Evolutionary conservation across 1,140 invertebrate species (phyloP).

Genomic region (Dinothrombium tinctorium): DNA sequence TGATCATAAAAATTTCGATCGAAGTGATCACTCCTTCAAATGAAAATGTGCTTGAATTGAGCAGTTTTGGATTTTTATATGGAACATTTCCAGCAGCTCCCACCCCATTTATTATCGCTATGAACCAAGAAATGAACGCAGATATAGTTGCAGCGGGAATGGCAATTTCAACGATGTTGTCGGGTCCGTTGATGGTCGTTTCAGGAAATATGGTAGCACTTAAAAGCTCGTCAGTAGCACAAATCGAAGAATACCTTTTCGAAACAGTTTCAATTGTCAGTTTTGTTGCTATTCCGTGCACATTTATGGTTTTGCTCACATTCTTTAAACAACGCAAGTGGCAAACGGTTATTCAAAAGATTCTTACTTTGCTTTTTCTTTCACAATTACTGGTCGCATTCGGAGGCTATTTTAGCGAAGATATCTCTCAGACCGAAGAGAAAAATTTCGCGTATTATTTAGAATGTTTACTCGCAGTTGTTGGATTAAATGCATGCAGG

Average conservation of each 20-base stretch:
- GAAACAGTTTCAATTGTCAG: conserved; percentile 58
- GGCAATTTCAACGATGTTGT: conserved; percentile 77
- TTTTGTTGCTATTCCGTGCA: conserved; percentile 43
- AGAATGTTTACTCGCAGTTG: conserved; percentile 42
- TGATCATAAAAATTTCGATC: conserved; percentile 58
- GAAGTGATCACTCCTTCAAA: neutral
- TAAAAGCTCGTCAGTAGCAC: conserved; percentile 19
- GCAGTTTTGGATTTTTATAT: conserved; percentile 83
- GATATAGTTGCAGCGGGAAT: conserved; percentile 51
- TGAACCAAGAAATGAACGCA: conserved; percentile 33
- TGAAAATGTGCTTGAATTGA: conserved; percentile 17
- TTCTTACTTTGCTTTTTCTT: conserved; percentile 47
- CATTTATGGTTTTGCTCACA: conserved; percentile 48
- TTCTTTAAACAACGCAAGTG: conserved; percentile 49
- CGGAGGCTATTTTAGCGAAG: conserved; percentile 27
- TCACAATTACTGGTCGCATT: conserved; percentile 38
- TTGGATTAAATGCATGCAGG: conserved; percentile 47
- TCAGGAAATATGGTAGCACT: conserved; percentile 73
- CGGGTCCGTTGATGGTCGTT: conserved; percentile 78
- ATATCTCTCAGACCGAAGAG: neutral
- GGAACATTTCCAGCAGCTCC: conserved; percentile 86
- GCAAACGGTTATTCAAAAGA: conserved; percentile 52
- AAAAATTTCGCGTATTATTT: no score
- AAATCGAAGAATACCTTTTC: conserved; percentile 33
- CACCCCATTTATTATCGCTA: conserved; percentile 76